phyloP scores from a whole-genome alignment of 2,113 vertebrate genomes.

The Trogon melanurus region DNA sequence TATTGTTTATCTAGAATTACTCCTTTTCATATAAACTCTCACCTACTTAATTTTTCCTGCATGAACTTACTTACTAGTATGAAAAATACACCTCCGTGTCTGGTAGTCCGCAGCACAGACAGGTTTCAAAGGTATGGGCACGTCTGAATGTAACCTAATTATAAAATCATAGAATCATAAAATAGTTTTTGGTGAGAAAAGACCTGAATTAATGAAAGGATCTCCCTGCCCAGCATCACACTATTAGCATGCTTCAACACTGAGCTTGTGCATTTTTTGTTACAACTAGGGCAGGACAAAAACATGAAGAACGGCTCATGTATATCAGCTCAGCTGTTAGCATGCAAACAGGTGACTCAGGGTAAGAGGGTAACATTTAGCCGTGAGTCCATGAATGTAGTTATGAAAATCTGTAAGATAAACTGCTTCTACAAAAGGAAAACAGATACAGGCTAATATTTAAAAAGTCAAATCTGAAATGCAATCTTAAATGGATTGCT shows the following conservation, averaged over 20 bases:
- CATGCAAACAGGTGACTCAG: neutral
- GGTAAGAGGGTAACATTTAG: neutral
- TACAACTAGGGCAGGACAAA: neutral
- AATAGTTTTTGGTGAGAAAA: too few relatives aligned
- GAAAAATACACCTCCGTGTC: neutral
- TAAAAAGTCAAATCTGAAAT: neutral
- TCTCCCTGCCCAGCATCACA: neutral
- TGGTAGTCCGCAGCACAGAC: neutral
- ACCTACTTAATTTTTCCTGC: neutral
- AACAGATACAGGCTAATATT: neutral
- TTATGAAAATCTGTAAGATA: neutral
- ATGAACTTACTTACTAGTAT: neutral
- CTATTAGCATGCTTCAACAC: neutral
- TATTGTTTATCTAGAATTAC: neutral
- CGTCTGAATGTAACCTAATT: neutral
- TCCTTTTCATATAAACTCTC: neutral
- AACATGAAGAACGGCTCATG: neutral
- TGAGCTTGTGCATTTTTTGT: neutral
- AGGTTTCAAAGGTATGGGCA: neutral
- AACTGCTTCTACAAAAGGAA: neutral
- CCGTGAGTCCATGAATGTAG: neutral
- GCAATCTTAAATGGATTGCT: too few relatives aligned
- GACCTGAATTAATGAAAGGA: neutral
- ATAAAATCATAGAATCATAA: neutral
- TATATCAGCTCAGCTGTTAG: neutral